Evolutionary conservation across 2,113 vertebrate species (phyloP), one percentile per base, ranked within the genome.

Genomic region (Nycticebus coucang): DNA sequence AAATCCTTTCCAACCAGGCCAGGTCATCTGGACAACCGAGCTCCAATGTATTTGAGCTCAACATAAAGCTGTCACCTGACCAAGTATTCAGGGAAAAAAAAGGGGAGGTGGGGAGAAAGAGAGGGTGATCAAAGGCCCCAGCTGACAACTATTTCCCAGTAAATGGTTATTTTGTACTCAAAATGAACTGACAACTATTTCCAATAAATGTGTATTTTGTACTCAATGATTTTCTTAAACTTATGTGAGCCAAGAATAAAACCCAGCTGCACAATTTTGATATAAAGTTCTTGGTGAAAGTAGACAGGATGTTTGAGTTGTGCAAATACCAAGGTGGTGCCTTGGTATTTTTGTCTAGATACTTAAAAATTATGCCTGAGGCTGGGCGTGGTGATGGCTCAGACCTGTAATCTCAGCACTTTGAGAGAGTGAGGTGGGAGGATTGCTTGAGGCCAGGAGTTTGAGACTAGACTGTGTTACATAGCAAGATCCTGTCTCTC

Each of bases 271-370:
- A 4, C 10, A 28, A 37, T 75, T 37, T 28, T 55, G 53, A 78
- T 87, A 30, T 45, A 79, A 60, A 79, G 60, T 41, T 86, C n/a
- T 55, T 59, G 59, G 30, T 81, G 85, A 94, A 81, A 64, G 41
- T 71, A 50, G 50, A 69, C 33, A 74, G 15, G 53, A 55, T 69
- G 5, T 37, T 75, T 69, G 66, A 89, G 30, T 41, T 87, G 45
- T 45, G 74, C 55, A 78, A 88, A 87, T 69, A 8, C 75, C 35
- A 87, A 88, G 22, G 24, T 62, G 26, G 77, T 87, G 12, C 45
- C 18, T 77, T 88, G 30, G 17, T 35, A 88, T 53, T 93, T 94
- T 93, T 94, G 45, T 62, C 69, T 71, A 79, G 19, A n/a, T 86
- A 57, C 11, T 94, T 45, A 69, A 75, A 95, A 79, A 30, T 57